Conservation (phyloP, 2,888 invertebrate genomes). For the Napeogenes inachia region DNA sequence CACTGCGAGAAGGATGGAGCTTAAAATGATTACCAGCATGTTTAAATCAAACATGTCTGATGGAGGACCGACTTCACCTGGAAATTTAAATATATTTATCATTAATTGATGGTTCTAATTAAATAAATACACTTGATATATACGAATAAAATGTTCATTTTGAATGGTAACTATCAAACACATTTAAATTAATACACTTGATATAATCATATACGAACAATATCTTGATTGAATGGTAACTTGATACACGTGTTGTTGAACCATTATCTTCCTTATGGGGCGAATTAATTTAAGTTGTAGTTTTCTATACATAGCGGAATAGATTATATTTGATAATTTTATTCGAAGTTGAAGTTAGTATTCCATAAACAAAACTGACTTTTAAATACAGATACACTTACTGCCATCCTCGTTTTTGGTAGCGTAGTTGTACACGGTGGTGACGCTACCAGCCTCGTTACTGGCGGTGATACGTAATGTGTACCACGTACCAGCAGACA, state of each 20-base stretch:
- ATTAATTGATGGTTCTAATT: background rate
- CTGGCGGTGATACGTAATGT: slow-evolving; percentile 77
- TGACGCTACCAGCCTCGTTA: slow-evolving; percentile 80
- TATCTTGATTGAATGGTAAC: no score
- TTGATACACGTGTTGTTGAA: no score
- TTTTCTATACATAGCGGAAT: no score
- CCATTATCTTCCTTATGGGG: no score
- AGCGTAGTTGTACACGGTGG: slow-evolving; percentile 75
- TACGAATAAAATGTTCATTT: no score
- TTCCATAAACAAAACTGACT: no score
- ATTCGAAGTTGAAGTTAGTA: no score
- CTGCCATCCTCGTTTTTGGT: slow-evolving; percentile 80
- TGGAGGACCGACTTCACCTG: slow-evolving; percentile 71
- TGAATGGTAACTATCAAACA: no score
- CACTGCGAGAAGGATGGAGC: slow-evolving; percentile 60
- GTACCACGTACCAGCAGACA: slow-evolving; percentile 80
- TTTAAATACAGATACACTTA: slow-evolving; percentile 43
- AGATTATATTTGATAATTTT: no score
- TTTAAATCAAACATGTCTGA: slow-evolving; percentile 66
- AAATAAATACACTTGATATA: background rate
- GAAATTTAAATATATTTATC: slow-evolving; percentile 8
- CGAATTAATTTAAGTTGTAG: no score
- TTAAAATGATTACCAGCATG: slow-evolving; percentile 68
- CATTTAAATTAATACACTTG: no score
- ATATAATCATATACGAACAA: no score